Conservation (phyloP, 2,797 vertebrate species). For the Lepus townsendii region DNA sequence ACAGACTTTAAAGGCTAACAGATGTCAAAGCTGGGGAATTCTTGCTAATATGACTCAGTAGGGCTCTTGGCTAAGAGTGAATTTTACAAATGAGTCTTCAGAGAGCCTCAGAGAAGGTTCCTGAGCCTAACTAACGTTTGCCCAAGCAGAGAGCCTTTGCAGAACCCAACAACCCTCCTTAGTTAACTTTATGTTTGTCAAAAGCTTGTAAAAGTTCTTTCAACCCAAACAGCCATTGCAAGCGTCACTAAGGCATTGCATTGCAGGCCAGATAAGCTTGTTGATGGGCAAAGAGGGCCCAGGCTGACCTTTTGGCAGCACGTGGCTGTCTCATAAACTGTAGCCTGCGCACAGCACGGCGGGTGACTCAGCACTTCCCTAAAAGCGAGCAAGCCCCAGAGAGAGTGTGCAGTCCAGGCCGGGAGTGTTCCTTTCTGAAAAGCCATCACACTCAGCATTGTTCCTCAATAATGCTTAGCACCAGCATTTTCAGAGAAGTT, state of each 20-base stretch:
- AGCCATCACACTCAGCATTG: not conserved
- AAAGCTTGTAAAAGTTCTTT: conserved; percentile 3
- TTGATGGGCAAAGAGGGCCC: too few relatives aligned
- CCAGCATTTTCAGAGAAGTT: not conserved
- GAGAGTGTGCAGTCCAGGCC: not conserved
- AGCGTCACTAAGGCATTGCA: too few relatives aligned
- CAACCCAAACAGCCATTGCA: not conserved
- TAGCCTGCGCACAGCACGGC: not conserved
- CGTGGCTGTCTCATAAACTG: not conserved
- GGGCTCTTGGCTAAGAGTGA: not conserved
- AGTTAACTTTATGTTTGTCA: not conserved
- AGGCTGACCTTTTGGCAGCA: rapidly evolving
- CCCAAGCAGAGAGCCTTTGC: not conserved
- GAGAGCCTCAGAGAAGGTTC: not conserved
- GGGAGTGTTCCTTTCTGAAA: not conserved
- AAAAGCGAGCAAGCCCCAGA: too few relatives aligned
- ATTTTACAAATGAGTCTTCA: not conserved
- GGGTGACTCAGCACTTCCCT: not conserved
- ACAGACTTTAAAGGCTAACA: not conserved
- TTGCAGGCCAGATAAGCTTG: not conserved
- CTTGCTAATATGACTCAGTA: not conserved
- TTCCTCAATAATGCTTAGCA: not conserved
- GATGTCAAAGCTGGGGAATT: not conserved
- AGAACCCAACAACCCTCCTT: too few relatives aligned
- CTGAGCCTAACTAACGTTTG: not conserved